Conservation (phyloP, 1,140 invertebrate genomes). For the Bombus fervidus region DNA sequence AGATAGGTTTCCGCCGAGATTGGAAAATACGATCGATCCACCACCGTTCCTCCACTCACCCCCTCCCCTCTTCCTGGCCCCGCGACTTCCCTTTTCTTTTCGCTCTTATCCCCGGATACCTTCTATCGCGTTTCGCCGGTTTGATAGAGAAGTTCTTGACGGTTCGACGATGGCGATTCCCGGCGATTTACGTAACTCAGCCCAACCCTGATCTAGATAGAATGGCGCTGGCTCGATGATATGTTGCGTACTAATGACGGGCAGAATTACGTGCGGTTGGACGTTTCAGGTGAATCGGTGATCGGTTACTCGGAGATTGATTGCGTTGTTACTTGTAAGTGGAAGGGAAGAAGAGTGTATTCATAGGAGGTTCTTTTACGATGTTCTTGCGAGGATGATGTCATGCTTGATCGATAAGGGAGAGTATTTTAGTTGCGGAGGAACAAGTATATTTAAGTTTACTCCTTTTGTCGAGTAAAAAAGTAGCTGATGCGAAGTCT, state of each 20-base stretch:
- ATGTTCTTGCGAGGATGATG: background rate
- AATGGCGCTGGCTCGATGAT: background rate
- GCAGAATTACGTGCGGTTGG: background rate
- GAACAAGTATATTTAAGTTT: background rate
- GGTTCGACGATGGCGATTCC: conserved; percentile 26
- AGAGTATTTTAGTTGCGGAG: background rate
- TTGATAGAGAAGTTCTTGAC: conserved; percentile 43
- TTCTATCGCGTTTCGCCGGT: conserved; percentile 45
- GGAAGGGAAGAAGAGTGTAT: background rate
- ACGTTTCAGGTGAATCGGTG: background rate
- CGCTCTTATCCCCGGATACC: conserved; percentile 45
- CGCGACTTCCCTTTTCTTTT: conserved; percentile 49
- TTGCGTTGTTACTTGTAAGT: background rate
- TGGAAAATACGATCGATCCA: conserved; percentile 73
- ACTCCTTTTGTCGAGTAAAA: background rate
- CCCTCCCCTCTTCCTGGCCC: conserved; percentile 6
- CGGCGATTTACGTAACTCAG: conserved; percentile 38
- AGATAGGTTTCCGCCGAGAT: conserved; percentile 69
- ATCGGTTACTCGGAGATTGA: background rate
- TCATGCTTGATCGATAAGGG: conserved; percentile 5
- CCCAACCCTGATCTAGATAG: background rate
- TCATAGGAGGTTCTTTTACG: conserved; percentile 3
- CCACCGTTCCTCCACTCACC: conserved; percentile 43
- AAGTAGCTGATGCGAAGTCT: background rate
- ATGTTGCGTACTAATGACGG: background rate